A percentile compares a stretch with the other conserved stretches of the same genome.
Conservation (phyloP, 2,797 vertebrate species). For the Falco biarmicus region DNA sequence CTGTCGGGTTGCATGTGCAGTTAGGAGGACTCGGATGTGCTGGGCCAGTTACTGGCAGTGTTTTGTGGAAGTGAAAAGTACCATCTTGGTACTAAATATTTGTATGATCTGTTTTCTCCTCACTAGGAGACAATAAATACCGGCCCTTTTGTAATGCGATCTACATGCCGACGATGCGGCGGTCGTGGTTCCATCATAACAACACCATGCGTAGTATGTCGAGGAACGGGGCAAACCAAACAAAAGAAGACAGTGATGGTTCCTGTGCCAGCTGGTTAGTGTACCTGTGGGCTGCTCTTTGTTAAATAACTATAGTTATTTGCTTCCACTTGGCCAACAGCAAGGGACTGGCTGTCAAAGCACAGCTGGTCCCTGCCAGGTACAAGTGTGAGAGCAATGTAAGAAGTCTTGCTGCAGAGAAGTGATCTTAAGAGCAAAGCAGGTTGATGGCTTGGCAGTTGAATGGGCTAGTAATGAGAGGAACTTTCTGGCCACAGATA, state of each 20-base stretch:
- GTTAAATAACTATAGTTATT: not conserved
- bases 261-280: constrained; percentile 94
- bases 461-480: not conserved
- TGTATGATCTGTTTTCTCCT: not conserved
- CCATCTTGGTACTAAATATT: rapidly evolving
- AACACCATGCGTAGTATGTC: constrained; percentile 85
- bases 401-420: not conserved
- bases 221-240: constrained; percentile 90
- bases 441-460: not conserved
- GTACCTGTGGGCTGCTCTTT: not conserved
- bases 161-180: constrained; percentile 90
- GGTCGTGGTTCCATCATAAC: constrained; percentile 90
- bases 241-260: constrained; percentile 91
- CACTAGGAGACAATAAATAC: constrained; percentile 94
- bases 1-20: not conserved
- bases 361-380: not conserved
- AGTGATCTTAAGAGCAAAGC: not conserved
- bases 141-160: constrained; percentile 97
- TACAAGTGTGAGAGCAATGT: rapidly evolving
- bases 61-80: not conserved
- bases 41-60: not conserved
- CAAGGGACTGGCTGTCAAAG: not conserved
- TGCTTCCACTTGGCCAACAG: not conserved
- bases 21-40: rapidly evolving
- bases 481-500: not conserved